Evolutionary conservation across 1,140 invertebrate species (phyloP).

Genomic region (Nomia melanderi): DNA sequence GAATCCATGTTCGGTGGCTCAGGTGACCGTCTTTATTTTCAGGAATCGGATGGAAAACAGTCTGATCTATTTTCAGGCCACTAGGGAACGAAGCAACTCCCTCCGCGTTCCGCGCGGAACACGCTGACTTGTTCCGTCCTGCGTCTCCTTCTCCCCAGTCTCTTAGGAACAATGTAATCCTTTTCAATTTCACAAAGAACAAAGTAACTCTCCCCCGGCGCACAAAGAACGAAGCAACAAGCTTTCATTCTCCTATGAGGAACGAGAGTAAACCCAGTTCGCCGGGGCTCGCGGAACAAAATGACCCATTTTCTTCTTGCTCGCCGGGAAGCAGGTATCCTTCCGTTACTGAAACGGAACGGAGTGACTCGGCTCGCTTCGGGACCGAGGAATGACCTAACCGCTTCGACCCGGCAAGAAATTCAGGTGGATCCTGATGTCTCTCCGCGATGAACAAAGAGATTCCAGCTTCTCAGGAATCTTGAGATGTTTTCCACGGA

Average conservation of each 20-base stretch:
- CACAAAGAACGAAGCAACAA: constrained; percentile 22
- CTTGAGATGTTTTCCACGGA: too few species aligned
- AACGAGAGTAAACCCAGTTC: too few species aligned
- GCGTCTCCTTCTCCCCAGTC: neutral
- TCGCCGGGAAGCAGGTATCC: neutral
- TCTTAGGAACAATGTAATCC: constrained; percentile 28
- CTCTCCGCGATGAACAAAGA: neutral
- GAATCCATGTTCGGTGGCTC: neutral
- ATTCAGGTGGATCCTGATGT: neutral
- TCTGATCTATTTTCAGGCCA: neutral
- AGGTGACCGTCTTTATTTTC: neutral
- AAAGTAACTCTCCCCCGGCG: constrained; percentile 11
- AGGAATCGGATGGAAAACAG: neutral
- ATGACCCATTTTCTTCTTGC: constrained; percentile 19
- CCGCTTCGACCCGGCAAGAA: neutral
- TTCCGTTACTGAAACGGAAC: neutral
- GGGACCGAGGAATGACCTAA: too few species aligned
- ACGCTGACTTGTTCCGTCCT: neutral
- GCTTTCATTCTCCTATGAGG: constrained; percentile 18
- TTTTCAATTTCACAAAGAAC: constrained; percentile 21
- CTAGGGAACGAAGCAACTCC: neutral
- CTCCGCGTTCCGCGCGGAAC: neutral
- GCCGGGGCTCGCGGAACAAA: neutral
- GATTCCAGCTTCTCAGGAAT: too few species aligned
- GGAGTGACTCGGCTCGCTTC: neutral